phyloP scores from a whole-genome alignment of 1,140 invertebrate genomes.

The Oppia nitens region DNA sequence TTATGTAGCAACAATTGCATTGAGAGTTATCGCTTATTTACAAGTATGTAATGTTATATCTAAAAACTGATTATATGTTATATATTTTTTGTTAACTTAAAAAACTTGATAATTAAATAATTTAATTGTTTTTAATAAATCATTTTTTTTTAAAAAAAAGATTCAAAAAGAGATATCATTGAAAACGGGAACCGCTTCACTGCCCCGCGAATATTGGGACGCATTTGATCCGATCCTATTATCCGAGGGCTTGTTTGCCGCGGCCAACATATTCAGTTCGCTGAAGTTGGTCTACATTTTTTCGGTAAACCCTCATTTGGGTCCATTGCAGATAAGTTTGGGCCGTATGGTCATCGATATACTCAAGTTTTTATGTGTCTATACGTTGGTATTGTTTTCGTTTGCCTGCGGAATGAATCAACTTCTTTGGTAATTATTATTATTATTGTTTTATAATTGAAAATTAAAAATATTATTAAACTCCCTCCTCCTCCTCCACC shows the following conservation, averaged over 20 bases:
- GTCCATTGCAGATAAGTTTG: constrained; percentile 89
- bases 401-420: constrained; percentile 86
- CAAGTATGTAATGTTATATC: too few species aligned
- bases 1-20: constrained; percentile 86
- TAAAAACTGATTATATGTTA: too few species aligned
- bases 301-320: constrained; percentile 93
- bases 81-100: constrained; percentile 13
- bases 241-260: constrained; percentile 43
- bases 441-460: constrained; percentile 1
- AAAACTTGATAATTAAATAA: constrained; percentile 8
- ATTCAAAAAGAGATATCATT: constrained; percentile 30
- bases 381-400: constrained; percentile 86
- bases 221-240: constrained; percentile 46
- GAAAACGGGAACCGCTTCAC: constrained; percentile 25
- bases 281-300: constrained; percentile 97
- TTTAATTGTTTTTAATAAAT: constrained; percentile 10
- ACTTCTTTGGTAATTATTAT: constrained; percentile 43
- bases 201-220: constrained; percentile 38
- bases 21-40: constrained; percentile 80
- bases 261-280: constrained; percentile 59
- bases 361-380: constrained; percentile 90
- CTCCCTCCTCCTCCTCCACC: too few species aligned
- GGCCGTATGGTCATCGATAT: constrained; percentile 96
- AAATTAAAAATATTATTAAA: too few species aligned
- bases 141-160: constrained; percentile 20